Conservation (phyloP, 2,113 vertebrate species). For the Hassar affinis region DNA sequence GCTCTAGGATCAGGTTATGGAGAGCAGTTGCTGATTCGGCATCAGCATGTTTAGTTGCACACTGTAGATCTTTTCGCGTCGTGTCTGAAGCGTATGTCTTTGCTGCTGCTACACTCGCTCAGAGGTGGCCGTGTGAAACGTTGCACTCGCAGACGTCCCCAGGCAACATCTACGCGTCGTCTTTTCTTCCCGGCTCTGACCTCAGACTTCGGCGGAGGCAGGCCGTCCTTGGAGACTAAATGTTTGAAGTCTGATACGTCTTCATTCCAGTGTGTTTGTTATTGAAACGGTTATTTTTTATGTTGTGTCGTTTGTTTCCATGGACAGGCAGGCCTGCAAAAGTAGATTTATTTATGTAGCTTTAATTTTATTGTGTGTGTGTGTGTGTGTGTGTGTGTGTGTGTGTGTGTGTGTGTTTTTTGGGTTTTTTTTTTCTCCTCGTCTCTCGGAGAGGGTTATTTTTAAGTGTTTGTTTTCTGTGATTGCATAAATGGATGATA, state of each 20-base stretch:
- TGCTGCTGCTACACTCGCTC: conserved; percentile 27
- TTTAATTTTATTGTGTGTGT: conserved; percentile 42
- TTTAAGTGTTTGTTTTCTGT: conserved; percentile 52
- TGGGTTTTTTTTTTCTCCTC: conserved; percentile 26
- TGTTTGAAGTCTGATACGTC: conserved; percentile 1
- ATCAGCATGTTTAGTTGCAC: conserved; percentile 17
- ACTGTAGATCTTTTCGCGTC: background rate
- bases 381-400: background rate
- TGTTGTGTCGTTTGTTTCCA: conserved; percentile 57
- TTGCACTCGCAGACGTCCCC: background rate
- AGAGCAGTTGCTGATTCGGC: background rate
- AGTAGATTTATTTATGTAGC: conserved; percentile 69
- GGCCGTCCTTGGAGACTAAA: conserved; percentile 21
- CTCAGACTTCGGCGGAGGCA: conserved; percentile 20
- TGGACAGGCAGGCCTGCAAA: conserved; percentile 78
- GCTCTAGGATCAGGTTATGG: background rate
- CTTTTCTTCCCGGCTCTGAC: conserved; percentile 8
- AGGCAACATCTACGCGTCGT: background rate
- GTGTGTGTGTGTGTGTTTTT: background rate
- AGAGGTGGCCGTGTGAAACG: conserved; percentile 22
- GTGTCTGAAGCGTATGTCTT: conserved; percentile 1
- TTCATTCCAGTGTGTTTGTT: conserved; percentile 62
- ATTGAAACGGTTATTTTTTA: conserved; percentile 27
- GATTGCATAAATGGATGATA: conserved; percentile 58
- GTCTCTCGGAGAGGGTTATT: conserved; percentile 17